A percentile compares a stretch with the other conserved stretches of the same genome.
Evolutionary conservation across 1,140 invertebrate genomes (phyloP).

Genomic region (Pemphigus obesinymphae): DNA sequence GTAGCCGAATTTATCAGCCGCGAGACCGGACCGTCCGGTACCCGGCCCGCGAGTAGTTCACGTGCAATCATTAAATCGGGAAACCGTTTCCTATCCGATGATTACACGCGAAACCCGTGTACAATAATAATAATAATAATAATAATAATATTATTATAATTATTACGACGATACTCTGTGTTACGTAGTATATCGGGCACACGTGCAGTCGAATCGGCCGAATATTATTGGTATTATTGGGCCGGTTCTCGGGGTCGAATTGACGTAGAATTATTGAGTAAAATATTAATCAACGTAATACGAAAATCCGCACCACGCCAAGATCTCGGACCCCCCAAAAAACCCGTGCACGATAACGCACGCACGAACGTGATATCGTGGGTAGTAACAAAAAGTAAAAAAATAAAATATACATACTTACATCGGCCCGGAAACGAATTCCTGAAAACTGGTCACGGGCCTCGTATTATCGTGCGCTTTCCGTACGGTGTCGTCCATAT

Average conservation of each 20-base stretch:
- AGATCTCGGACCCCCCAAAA: not conserved
- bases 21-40: not conserved
- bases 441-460: not conserved
- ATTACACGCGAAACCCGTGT: not conserved
- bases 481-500: too few relatives aligned
- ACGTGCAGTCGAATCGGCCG: not conserved
- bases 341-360: not conserved
- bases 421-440: not conserved
- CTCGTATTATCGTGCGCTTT: not conserved
- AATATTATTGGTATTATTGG: too few relatives aligned
- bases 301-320: not conserved
- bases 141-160: not conserved
- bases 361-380: not conserved
- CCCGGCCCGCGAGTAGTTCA: not conserved
- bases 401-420: too few relatives aligned
- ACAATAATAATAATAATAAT: not conserved
- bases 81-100: not conserved
- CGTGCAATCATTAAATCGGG: not conserved
- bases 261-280: too few relatives aligned
- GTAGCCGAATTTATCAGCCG: not conserved
- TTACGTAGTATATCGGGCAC: too few relatives aligned
- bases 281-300: too few relatives aligned
- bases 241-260: too few relatives aligned
- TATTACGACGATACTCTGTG: not conserved
- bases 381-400: not conserved